Percentiles rank a stretch among this genome's conserved stretches.
Evolutionary conservation across 2,113 vertebrate genomes (phyloP).

Genomic region (Syngnathus floridae): DNA sequence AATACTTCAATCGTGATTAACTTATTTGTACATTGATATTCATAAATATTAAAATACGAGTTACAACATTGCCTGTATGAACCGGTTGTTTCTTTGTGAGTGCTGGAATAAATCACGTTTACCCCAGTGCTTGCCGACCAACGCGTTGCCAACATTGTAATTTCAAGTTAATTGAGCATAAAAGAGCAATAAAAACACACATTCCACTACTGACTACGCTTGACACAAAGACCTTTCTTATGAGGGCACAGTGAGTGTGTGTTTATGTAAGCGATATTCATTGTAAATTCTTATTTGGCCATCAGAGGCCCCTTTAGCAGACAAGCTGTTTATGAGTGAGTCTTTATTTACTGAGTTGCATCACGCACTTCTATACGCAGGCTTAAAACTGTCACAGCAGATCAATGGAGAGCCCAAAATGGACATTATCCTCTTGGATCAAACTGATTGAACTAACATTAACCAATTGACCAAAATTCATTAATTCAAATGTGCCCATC

Average conservation of each 20-base stretch:
- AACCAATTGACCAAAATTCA: not conserved
- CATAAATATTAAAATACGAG: too few relatives aligned
- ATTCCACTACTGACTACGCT: slow-evolving; percentile 40
- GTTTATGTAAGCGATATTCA: slow-evolving; percentile 17
- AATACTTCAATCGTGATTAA: too few relatives aligned
- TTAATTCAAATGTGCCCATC: too few relatives aligned
- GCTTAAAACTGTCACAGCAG: slow-evolving; percentile 47
- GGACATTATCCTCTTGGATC: slow-evolving; percentile 36
- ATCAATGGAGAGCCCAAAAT: slow-evolving; percentile 42
- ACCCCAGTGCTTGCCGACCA: too few relatives aligned
- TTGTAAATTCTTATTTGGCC: slow-evolving; percentile 71
- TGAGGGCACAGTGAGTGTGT: slow-evolving; percentile 30
- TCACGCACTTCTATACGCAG: slow-evolving; percentile 50
- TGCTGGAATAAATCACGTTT: too few relatives aligned
- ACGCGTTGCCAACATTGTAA: not conserved
- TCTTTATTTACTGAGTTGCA: slow-evolving; percentile 42
- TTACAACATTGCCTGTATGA: too few relatives aligned
- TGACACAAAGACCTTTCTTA: slow-evolving; percentile 55
- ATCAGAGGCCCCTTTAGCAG: slow-evolving; percentile 62
- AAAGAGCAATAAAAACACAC: slow-evolving; percentile 40
- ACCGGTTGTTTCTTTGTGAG: too few relatives aligned
- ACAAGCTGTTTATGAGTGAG: slow-evolving; percentile 48
- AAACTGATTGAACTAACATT: not conserved
- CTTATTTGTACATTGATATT: too few relatives aligned
- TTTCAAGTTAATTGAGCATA: slow-evolving; percentile 45